Evolutionary conservation across 2,113 vertebrate species (phyloP).

Genomic region (Seriola dumerili): DNA sequence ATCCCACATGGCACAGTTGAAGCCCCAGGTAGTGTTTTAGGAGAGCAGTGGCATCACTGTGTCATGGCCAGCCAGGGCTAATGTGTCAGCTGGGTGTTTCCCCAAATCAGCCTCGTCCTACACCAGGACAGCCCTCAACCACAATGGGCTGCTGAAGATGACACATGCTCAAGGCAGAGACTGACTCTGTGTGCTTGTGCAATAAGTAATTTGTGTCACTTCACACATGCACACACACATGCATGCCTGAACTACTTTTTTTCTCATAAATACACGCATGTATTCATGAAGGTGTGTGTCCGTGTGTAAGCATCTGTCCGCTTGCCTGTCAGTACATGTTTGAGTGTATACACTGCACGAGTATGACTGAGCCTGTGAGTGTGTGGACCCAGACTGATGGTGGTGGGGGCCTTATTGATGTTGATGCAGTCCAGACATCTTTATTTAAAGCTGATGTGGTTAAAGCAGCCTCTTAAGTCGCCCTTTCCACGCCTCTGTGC

Average conservation of each 20-base stretch:
- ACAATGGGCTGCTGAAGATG: conserved; percentile 70
- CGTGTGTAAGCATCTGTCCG: conserved; percentile 56
- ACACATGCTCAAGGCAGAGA: conserved; percentile 77
- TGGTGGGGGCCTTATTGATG: conserved; percentile 64
- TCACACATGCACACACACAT: conserved; percentile 27
- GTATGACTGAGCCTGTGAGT: conserved; percentile 49
- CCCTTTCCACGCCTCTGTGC: conserved; percentile 77
- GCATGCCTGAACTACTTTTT: conserved; percentile 17
- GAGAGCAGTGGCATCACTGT: conserved; percentile 66
- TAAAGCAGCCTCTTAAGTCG: conserved; percentile 79
- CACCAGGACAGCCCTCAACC: conserved; percentile 75
- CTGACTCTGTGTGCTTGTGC: conserved; percentile 52
- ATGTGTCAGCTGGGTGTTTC: conserved; percentile 81
- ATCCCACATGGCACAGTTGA: conserved; percentile 78
- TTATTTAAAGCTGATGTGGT: conserved; percentile 82
- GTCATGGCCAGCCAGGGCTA: conserved; percentile 67
- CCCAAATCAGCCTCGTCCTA: conserved; percentile 69
- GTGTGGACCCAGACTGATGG: conserved; percentile 40
- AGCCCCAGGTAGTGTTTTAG: conserved; percentile 81
- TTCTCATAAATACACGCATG: conserved; percentile 46
- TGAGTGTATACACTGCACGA: conserved; percentile 30
- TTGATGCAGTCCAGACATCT: conserved; percentile 81
- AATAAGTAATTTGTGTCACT: conserved; percentile 68
- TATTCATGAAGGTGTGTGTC: conserved; percentile 57
- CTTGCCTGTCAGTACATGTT: conserved; percentile 60